phyloP scores from a whole-genome alignment of 2,113 vertebrate species.

The Pipra filicauda region DNA sequence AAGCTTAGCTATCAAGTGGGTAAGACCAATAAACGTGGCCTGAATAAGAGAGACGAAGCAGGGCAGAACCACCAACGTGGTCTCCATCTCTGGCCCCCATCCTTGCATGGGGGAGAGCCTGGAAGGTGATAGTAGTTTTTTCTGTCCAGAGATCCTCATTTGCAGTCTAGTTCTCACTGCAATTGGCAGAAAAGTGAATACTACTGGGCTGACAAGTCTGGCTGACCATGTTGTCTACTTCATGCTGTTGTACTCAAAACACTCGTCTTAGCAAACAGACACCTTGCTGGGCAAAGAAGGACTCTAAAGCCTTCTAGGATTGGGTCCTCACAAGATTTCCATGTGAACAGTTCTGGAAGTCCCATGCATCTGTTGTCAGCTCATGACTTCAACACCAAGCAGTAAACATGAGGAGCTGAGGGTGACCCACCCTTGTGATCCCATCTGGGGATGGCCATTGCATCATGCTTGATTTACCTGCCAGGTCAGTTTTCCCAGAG shows the following conservation, averaged over 20 bases:
- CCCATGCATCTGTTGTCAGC: not conserved
- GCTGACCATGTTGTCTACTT: not conserved
- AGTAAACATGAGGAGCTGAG: not conserved
- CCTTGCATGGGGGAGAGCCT: not conserved
- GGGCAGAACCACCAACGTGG: not conserved
- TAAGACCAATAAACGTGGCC: not conserved
- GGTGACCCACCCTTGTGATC: not conserved
- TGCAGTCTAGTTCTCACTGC: not conserved
- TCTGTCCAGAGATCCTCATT: not conserved
- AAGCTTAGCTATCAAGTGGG: not conserved
- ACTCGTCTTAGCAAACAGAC: not conserved
- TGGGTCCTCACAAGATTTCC: not conserved
- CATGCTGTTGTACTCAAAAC: not conserved
- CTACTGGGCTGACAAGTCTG: not conserved
- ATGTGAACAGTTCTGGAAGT: not conserved
- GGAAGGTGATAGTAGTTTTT: not conserved
- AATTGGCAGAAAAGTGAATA: not conserved
- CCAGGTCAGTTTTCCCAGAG: not conserved
- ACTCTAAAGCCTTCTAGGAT: not conserved
- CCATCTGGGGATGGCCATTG: not conserved
- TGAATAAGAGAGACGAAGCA: not conserved
- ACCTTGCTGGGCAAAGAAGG: not conserved
- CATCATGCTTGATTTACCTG: not conserved
- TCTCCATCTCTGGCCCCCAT: not conserved
- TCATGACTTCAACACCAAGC: not conserved